phyloP scores from a whole-genome alignment of 2,888 invertebrate species.

The Scaptodrosophila latifasciaeformis region DNA sequence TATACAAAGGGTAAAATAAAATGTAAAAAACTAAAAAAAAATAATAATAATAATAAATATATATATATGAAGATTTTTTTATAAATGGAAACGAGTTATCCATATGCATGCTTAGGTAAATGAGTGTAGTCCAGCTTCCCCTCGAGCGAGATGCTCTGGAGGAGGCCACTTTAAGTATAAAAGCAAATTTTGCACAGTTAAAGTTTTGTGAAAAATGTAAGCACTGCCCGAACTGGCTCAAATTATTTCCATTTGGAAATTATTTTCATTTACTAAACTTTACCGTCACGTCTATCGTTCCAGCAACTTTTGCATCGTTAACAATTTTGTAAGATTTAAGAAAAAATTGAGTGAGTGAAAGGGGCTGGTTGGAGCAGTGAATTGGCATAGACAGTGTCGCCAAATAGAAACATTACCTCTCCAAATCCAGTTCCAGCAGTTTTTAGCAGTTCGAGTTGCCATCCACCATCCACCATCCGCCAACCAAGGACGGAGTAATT shows the following conservation, averaged over 20 bases:
- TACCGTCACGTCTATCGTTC: slow-evolving; percentile 33
- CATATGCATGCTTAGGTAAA: too few relatives aligned
- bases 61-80: slow-evolving; percentile 14
- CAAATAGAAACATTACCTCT: background rate
- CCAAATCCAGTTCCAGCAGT: background rate
- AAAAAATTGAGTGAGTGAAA: too few relatives aligned
- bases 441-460: background rate
- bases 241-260: slow-evolving; percentile 64
- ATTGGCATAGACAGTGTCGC: slow-evolving; percentile 8
- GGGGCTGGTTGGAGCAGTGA: slow-evolving; percentile 41
- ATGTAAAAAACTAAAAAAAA: too few relatives aligned
- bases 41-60: slow-evolving; percentile 18
- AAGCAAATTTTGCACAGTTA: too few relatives aligned
- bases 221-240: slow-evolving; percentile 62
- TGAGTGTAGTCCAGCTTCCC: too few relatives aligned
- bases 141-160: too few relatives aligned
- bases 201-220: slow-evolving; percentile 15
- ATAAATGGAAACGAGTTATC: too few relatives aligned
- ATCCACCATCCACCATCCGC: too few relatives aligned
- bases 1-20: background rate
- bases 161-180: too few relatives aligned
- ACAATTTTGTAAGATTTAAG: slow-evolving; percentile 69
- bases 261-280: slow-evolving; percentile 64
- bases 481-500: slow-evolving; percentile 68
- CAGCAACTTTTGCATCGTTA: slow-evolving; percentile 64